phyloP scores from a whole-genome alignment of 2,888 invertebrate species.

The Agrochola circellaris region DNA sequence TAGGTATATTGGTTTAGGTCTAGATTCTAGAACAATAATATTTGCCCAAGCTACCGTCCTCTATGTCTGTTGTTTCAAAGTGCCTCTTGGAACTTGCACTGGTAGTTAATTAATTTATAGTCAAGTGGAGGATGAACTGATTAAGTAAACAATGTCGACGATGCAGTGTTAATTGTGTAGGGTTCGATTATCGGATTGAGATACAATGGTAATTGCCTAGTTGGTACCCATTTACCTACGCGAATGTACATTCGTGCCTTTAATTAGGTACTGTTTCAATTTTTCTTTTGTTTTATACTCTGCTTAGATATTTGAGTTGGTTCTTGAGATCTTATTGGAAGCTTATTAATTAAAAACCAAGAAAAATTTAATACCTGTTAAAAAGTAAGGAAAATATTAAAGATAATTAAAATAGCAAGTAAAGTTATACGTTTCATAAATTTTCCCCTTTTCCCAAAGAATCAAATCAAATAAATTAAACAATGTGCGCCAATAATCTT shows the following conservation, averaged over 20 bases:
- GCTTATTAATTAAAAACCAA: neutral
- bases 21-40: constrained; percentile 30
- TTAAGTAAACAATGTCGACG: constrained; percentile 81
- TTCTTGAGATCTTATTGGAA: neutral
- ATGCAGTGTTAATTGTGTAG: constrained; percentile 82
- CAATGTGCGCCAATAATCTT: neutral
- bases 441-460: neutral
- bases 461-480: neutral
- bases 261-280: constrained; percentile 71
- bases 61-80: constrained; percentile 34
- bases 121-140: constrained; percentile 79
- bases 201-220: constrained; percentile 76
- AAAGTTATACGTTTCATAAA: neutral
- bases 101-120: constrained; percentile 81
- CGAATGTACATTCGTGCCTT: constrained; percentile 69
- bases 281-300: constrained; percentile 52
- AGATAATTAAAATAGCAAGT: neutral
- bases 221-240: constrained; percentile 73
- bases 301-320: constrained; percentile 28
- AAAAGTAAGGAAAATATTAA: neutral
- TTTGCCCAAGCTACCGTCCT: constrained; percentile 9
- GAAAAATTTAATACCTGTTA: too few species aligned
- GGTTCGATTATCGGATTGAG: constrained; percentile 78
- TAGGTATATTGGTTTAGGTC: neutral
- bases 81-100: constrained; percentile 66